phyloP scores from a whole-genome alignment of 2,797 vertebrate species.

The Steatocranus sp. region DNA sequence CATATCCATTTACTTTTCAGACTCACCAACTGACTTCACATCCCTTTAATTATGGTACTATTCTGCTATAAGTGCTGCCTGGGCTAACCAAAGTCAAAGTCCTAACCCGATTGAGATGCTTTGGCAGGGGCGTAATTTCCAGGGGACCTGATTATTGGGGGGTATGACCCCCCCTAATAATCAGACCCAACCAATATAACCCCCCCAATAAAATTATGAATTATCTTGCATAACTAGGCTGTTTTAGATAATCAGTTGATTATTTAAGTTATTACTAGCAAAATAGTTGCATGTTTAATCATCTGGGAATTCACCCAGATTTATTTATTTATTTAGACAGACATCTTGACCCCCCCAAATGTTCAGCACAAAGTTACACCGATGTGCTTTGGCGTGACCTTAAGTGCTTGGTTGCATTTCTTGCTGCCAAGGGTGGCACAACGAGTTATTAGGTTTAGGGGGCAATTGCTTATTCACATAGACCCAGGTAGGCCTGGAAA shows the following conservation, averaged over 20 bases:
- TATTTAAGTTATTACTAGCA: rapidly evolving
- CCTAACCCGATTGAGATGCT: rapidly evolving
- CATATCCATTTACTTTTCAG: not conserved
- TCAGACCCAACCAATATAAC: too few species aligned
- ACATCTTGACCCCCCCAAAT: not conserved
- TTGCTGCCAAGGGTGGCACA: not conserved
- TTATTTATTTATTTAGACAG: not conserved
- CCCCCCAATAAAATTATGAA: rapidly evolving
- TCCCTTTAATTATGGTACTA: not conserved
- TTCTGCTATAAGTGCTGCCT: not conserved
- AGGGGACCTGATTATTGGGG: not conserved
- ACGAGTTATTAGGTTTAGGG: rapidly evolving
- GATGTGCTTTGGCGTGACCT: not conserved
- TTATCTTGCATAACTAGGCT: not conserved
- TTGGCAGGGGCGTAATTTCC: not conserved
- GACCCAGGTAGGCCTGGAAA: not conserved
- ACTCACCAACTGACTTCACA: not conserved
- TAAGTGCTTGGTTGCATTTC: not conserved
- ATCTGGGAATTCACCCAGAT: not conserved
- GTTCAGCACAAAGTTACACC: rapidly evolving
- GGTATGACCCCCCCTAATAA: too few species aligned
- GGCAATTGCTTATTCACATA: not conserved
- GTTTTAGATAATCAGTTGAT: too few species aligned
- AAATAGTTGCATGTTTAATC: not conserved
- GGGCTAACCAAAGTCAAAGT: not conserved